Evolutionary conservation across 2,888 invertebrate genomes (phyloP).

Genomic region (Acronicta alni): DNA sequence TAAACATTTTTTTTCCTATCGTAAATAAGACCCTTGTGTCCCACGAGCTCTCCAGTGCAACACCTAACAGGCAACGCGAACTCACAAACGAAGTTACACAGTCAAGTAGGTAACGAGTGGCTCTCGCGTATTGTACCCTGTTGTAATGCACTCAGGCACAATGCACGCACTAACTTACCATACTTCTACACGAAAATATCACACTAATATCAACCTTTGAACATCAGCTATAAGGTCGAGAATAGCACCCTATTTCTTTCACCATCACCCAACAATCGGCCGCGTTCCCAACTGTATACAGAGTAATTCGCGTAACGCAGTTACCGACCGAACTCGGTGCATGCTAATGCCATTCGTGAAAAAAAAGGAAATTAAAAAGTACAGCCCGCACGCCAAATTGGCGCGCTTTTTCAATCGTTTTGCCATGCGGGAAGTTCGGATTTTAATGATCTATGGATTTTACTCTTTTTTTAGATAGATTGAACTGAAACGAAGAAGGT

Average conservation of each 20-base stretch:
- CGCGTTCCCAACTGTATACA: conserved; percentile 43
- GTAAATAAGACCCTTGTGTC: conserved; percentile 30
- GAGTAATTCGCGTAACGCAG: conserved; percentile 75
- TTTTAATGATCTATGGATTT: conserved; percentile 56
- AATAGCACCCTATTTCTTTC: conserved; percentile 15
- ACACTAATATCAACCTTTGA: conserved; percentile 32
- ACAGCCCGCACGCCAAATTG: conserved; percentile 66
- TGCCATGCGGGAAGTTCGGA: conserved; percentile 37
- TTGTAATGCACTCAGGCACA: conserved; percentile 66
- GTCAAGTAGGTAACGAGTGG: conserved; percentile 88
- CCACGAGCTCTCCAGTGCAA: conserved; percentile 57
- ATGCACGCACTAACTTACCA: conserved; percentile 53
- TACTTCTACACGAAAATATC: conserved; percentile 30
- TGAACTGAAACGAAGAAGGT: conserved; percentile 14
- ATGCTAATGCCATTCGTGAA: conserved; percentile 76
- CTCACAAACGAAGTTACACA: conserved; percentile 88
- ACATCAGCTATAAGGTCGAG: conserved; percentile 13
- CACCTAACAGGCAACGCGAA: conserved; percentile 63
- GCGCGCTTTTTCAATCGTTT: conserved; percentile 60
- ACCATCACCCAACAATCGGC: conserved; percentile 45
- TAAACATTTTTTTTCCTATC: background rate
- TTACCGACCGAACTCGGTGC: conserved; percentile 79
- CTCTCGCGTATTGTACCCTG: conserved; percentile 77
- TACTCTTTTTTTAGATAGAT: conserved; percentile 29
- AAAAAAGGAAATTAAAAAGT: conserved; percentile 68